Evolutionary conservation across 2,113 vertebrate genomes (phyloP).

Genomic region (Halcyon malimbica): DNA sequence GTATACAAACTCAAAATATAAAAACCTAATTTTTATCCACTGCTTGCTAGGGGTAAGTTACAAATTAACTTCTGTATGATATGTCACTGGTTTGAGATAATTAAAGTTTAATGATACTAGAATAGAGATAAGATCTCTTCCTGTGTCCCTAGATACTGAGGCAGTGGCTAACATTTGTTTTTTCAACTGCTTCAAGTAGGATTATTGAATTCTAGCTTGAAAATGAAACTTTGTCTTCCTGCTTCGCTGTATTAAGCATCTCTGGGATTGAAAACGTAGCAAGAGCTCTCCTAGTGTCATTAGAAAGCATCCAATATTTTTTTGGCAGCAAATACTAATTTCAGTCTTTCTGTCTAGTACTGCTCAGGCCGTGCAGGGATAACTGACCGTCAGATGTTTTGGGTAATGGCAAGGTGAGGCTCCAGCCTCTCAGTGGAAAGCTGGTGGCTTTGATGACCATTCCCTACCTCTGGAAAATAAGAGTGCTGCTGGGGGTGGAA

Average conservation of each 20-base stretch:
- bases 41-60: background rate
- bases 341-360: background rate
- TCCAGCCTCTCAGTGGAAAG: background rate
- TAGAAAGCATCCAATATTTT: conserved; percentile 28
- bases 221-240: background rate
- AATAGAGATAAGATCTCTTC: background rate
- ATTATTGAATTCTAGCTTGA: conserved; percentile 37
- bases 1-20: background rate
- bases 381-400: conserved; percentile 2
- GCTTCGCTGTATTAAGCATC: conserved; percentile 1
- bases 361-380: background rate
- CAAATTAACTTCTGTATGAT: background rate
- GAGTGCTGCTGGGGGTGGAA: background rate
- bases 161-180: background rate
- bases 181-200: background rate
- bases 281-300: conserved; percentile 27
- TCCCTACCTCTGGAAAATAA: background rate
- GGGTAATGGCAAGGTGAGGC: background rate
- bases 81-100: background rate
- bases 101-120: conserved; percentile 2
- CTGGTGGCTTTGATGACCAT: background rate
- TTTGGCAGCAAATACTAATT: conserved; percentile 53
- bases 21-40: background rate
- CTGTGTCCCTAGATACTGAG: background rate
- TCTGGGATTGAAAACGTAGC: conserved; percentile 22